Evolutionary conservation across 2,888 invertebrate species (phyloP).

Genomic region (Gymnosoma rotundatum): DNA sequence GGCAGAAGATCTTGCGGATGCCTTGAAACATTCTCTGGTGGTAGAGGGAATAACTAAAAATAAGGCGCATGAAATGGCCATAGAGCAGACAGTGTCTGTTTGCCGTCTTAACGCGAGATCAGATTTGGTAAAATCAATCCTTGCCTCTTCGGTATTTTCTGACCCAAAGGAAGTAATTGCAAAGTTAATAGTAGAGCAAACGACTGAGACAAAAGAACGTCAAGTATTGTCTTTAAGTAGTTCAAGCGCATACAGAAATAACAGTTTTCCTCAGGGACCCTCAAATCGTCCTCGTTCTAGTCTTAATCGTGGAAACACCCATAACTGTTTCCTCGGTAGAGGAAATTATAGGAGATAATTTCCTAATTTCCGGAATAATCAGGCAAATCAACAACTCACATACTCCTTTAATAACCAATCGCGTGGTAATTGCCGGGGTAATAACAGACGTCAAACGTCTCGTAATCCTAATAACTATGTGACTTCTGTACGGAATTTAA

Average conservation of each 20-base stretch:
- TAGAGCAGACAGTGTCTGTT: not conserved
- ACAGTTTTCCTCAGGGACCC: not conserved
- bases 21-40: not conserved
- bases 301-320: not conserved
- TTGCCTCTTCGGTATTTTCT: not conserved
- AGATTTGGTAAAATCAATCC: not conserved
- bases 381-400: no score
- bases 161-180: not conserved
- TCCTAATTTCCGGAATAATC: constrained; percentile 3
- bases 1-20: not conserved
- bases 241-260: not conserved
- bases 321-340: constrained; percentile 3
- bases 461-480: no score
- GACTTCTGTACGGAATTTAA: no score
- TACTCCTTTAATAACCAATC: no score
- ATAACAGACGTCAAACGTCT: no score
- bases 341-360: not conserved
- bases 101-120: not conserved
- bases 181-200: constrained; percentile 11
- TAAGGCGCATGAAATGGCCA: no score
- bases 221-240: constrained; percentile 3
- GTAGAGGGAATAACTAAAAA: not conserved
- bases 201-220: constrained; percentile 7
- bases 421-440: no score
- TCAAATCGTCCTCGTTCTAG: not conserved